Evolutionary conservation across 2,888 invertebrate species (phyloP), one percentile per base, ranked within the genome.

Genomic region (Chalcosyrphus nemorum): DNA sequence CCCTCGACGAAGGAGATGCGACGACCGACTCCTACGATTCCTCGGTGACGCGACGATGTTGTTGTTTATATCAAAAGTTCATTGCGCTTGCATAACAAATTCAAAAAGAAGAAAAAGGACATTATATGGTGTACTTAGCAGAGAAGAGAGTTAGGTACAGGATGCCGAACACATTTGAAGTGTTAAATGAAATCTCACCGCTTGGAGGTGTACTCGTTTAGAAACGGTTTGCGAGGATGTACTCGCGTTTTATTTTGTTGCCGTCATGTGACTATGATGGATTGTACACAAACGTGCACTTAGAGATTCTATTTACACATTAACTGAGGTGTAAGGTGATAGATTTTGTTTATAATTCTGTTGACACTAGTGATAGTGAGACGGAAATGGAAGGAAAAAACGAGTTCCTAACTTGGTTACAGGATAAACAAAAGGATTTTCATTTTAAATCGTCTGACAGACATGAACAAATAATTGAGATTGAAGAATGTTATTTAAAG

Each of bases 11-110:
- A n/a, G 35, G n/a, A n/a, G n/a, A n/a, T n/a, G n/a, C n/a, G n/a
- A n/a, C n/a, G n/a, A n/a, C n/a, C n/a, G 19, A 47, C 72, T 72
- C 78, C 72, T 66, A 80, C 78, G 78, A 72, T 29, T 59, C 17
- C 17, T 29, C 13, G 45, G 5, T 32, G 71, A 41, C 59, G 41
- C 59, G 17, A 29, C 9, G 45, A 56, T 66, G 80, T 66, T 66
- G 45, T 63, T 66, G 80, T 66, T 66, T 65, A 80, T 72, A 57
- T 66, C 35, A 61, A 74, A 81, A 74, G 81, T 81, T 81, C 81
- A 75, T 56, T 81, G 81, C 68, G 75, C 81, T 75, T 75, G 61
- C 68, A 75, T 75, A 70, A 68, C 70, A 47, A 68, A 74, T 56
- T 50, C 47, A 32, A 75, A 32, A 24, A n/a, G n/a, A 81, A 74